Base-by-base conservation (phyloP, 2,888 invertebrate species). In the Exocentrus adspersus region DNA sequence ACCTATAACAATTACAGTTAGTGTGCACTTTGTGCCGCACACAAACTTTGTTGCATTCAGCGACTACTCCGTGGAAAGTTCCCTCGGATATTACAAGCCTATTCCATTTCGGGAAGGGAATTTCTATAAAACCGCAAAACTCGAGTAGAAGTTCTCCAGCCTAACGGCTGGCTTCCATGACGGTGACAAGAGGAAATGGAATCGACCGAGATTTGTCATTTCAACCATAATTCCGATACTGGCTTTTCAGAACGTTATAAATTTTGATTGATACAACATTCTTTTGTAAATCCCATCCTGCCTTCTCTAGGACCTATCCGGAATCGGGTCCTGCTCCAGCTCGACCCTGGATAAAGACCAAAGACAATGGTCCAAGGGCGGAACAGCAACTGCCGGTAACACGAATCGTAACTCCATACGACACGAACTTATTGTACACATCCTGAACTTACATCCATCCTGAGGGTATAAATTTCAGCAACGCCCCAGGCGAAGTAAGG, bases 1-100 rank as follows among this genome's bases (percentile, higher is more conserved):
- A 75, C 77, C 76, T 77, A 76, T 77, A 77, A 77, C 78, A 78
- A 78, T 78, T 77, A 77, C 74, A 72, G 75, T 75, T 76, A 71
- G 75, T 74, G 75, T 77, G 74, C 75, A 74, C 73, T 75, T 72
- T 72, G 72, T 71, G 72, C 65, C 69, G 68, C 73, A 50, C 60
- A 50, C 60, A 65, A 66, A 70, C 64, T 70, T 67, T 65, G 67
- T 64, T 67, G 68, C 67, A 67, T 65, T 67, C 67, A 67, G 37
- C 54, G 65, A 46, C 48, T 58, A 64, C 65, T 64, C 59, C n/a
- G n/a, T 53, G 60, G 62, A 64, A 69, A 69, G 64, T 69, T 64
- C 65, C 66, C 52, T 62, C 64, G 58, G 62, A 61, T 68, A 66
- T 69, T 66, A 69, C 60, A 69, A 66, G 66, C 68, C 68, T 69